Evolutionary conservation across 2,113 vertebrate genomes (phyloP).

Genomic region (Argyrosomus japonicus): DNA sequence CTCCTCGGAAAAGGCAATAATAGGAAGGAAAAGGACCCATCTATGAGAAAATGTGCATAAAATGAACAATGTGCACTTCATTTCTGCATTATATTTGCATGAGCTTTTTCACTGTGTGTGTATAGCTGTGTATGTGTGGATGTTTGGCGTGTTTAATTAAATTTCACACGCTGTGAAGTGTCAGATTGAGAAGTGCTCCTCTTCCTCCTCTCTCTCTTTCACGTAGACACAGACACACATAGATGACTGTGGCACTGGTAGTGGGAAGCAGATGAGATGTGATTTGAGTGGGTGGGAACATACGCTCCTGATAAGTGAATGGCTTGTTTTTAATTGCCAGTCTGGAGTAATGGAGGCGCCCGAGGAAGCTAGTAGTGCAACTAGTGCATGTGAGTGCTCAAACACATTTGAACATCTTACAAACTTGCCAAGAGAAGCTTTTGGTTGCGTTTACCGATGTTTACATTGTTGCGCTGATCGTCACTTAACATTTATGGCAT

Average conservation of each 20-base stretch:
- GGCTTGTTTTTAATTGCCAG: conserved; percentile 78
- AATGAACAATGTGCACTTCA: conserved; percentile 14
- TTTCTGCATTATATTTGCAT: conserved; percentile 24
- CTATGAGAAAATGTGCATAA: neutral
- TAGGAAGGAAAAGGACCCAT: neutral
- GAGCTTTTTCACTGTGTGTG: conserved; percentile 3
- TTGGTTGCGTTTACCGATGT: neutral
- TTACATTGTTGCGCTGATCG: neutral
- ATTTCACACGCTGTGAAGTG: conserved; percentile 72
- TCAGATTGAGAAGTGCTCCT: conserved; percentile 56
- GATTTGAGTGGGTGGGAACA: conserved; percentile 75
- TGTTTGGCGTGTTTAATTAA: conserved; percentile 69
- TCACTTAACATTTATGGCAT: neutral
- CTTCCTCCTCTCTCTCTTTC: neutral
- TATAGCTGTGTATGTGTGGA: conserved; percentile 19
- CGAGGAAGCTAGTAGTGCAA: neutral
- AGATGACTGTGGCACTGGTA: neutral
- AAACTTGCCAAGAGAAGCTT: neutral
- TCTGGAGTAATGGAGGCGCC: conserved; percentile 36
- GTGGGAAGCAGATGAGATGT: conserved; percentile 62
- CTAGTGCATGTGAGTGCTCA: neutral
- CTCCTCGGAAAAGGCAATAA: conserved; percentile 5
- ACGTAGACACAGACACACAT: conserved; percentile 10
- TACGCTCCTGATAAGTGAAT: conserved; percentile 71
- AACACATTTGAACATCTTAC: conserved; percentile 2